phyloP scores from a whole-genome alignment of 1,140 invertebrate genomes.

The Drusus annulatus region DNA sequence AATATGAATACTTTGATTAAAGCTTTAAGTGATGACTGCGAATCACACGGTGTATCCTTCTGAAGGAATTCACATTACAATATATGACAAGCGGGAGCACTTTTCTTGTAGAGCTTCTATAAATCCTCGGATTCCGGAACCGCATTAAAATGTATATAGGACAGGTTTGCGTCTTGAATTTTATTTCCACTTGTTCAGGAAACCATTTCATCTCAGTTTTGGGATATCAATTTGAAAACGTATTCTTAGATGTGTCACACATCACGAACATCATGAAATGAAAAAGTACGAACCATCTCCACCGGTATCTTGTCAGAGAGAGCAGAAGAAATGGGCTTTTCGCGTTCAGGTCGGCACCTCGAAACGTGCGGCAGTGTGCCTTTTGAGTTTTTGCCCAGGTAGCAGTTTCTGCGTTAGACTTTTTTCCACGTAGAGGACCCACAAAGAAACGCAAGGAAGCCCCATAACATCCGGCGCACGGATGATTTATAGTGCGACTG shows the following conservation, averaged over 20 bases:
- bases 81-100: constrained; percentile 1
- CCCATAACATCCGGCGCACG: constrained; percentile 22
- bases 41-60: neutral
- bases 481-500: constrained; percentile 14
- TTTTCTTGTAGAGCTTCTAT: neutral
- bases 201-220: constrained; percentile 27
- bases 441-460: constrained; percentile 6
- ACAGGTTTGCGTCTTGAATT: neutral
- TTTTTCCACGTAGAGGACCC: constrained; percentile 7
- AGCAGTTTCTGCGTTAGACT: constrained; percentile 1
- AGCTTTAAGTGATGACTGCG: neutral
- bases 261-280: neutral
- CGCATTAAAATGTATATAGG: constrained; percentile 22
- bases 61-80: neutral
- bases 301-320: neutral
- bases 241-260: neutral
- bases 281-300: neutral
- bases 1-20: neutral
- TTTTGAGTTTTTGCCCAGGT: constrained; percentile 16
- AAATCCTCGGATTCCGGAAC: constrained; percentile 22
- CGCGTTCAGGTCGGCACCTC: neutral
- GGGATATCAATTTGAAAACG: constrained; percentile 2
- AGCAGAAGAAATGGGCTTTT: neutral
- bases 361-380: neutral
- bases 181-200: constrained; percentile 8